Base-by-base conservation (phyloP, 2,797 vertebrate genomes). In the Avahi laniger region DNA sequence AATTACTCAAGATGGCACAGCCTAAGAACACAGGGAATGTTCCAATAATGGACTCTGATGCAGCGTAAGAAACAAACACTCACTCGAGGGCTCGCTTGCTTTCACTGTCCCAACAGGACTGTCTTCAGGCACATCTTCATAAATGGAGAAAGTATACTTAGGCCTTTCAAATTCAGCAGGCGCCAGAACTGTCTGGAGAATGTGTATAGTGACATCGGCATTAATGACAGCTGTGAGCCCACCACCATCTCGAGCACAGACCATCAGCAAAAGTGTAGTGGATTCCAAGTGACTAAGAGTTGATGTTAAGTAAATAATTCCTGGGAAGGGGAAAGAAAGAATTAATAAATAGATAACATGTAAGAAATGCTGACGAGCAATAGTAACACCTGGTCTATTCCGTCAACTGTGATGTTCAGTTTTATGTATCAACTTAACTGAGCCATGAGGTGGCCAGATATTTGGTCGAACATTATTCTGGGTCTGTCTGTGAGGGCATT, bases 131-230 rank as follows among this genome's bases (percentile, higher is more conserved):
- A 98, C 97, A 41, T 99, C 99, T 98, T 99, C 99, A 0, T 98
- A 96, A 82, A 99, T 98, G 0, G 98, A 98, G 96, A 99, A 99
- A 41, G 94, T 94, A 69, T 99, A 99, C 52, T 98, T 98, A 0
- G 99, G 98, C 86, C 98, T 99, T 97, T 99, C 99, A 98, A 99
- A 99, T 78, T 99, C 79, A 3, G 99, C 99, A 8, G 99, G 99
- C 28, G 98, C 98, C 41, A 98, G 98, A 28, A 97, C 52, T 1
- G 98, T 99, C 82, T 98, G 98, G 76, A 99, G 97, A 95, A 99
- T 82, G 54, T 99, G 98, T 73, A 99, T 65, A 1, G 99, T 99
- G 97, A 99, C 57, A 14, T 98, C 97, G 4, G 99, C 99, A 12
- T 99, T 99, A 73, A 83, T 88, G 90, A 92, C 81, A 9, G 99